phyloP scores from a whole-genome alignment of 2,113 vertebrate genomes.

The Dicrurus megarhynchus region DNA sequence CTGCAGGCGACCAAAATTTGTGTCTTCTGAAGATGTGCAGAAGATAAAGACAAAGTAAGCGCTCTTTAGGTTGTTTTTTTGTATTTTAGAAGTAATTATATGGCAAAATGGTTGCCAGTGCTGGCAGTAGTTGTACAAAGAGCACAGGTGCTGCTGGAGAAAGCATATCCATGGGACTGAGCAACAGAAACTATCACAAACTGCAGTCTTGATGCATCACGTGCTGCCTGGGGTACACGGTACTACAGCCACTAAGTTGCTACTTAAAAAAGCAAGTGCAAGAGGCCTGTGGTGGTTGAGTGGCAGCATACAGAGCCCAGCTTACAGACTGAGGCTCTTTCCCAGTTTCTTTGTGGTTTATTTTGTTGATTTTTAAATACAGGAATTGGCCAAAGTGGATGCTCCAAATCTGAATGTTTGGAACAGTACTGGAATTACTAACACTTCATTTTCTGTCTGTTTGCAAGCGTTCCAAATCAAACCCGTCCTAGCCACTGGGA shows the following conservation, averaged over 20 bases:
- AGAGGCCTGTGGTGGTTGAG: neutral
- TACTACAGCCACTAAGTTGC: neutral
- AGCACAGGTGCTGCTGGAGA: neutral
- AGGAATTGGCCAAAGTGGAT: neutral
- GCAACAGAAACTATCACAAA: neutral
- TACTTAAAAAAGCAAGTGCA: neutral
- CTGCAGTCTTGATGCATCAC: neutral
- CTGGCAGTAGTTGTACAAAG: neutral
- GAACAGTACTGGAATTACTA: neutral
- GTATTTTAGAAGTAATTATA: neutral
- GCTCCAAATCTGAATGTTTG: neutral
- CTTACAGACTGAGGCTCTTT: neutral
- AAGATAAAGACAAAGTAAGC: constrained; percentile 62
- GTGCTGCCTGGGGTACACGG: neutral
- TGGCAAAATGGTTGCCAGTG: neutral
- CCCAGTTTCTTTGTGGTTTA: neutral
- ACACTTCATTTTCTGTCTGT: neutral
- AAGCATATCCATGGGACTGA: neutral
- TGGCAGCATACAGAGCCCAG: neutral
- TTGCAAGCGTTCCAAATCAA: constrained; percentile 20
- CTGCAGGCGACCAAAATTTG: constrained; percentile 83
- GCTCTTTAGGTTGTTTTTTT: neutral
- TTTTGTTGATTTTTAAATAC: neutral
- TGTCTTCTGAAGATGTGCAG: constrained; percentile 82
- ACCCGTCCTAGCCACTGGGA: constrained; percentile 78